These are phyloP conservation scores for Calosoma granatense DNA, from an alignment of 1,140 invertebrate genomes.

Conservation along the genomic window DNA sequence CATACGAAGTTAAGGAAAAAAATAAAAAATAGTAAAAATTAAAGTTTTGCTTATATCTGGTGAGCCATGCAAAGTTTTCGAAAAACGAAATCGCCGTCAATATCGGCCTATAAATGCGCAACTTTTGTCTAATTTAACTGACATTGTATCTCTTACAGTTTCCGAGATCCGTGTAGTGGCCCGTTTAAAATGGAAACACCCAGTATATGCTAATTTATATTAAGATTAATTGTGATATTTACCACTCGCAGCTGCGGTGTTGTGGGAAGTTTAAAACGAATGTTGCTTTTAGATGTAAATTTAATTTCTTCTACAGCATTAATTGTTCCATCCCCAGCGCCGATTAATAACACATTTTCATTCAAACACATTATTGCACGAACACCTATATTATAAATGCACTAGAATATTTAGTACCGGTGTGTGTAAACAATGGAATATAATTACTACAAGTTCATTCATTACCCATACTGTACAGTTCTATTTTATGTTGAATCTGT, in stretches of 20 bases:
- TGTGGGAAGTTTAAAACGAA: neutral
- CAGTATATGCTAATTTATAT: too few relatives aligned
- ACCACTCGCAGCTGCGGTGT: slow-evolving; percentile 9
- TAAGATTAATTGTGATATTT: too few relatives aligned
- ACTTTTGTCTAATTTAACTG: too few relatives aligned
- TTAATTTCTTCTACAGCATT: slow-evolving; percentile 53
- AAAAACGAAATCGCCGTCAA: too few relatives aligned
- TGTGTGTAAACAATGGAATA: neutral
- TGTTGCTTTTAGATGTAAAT: slow-evolving; percentile 40
- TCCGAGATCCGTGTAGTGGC: too few relatives aligned
- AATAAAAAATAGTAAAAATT: too few relatives aligned
- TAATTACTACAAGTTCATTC: neutral
- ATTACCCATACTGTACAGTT: slow-evolving; percentile 34
- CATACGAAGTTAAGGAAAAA: too few relatives aligned
- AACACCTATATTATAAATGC: slow-evolving; percentile 43
- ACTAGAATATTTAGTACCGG: neutral
- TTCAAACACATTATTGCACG: slow-evolving; percentile 52
- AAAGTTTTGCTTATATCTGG: too few relatives aligned
- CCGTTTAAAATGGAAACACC: too few relatives aligned
- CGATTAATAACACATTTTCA: slow-evolving; percentile 55
- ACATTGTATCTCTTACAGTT: too few relatives aligned
- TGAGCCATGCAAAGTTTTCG: too few relatives aligned
- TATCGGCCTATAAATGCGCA: too few relatives aligned
- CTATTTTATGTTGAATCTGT: slow-evolving; percentile 30
- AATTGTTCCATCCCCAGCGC: slow-evolving; percentile 71